Evolutionary conservation across 2,888 invertebrate genomes (phyloP), one percentile per base, ranked within the genome.

Genomic region (Caenorhabditis auriculariae): DNA sequence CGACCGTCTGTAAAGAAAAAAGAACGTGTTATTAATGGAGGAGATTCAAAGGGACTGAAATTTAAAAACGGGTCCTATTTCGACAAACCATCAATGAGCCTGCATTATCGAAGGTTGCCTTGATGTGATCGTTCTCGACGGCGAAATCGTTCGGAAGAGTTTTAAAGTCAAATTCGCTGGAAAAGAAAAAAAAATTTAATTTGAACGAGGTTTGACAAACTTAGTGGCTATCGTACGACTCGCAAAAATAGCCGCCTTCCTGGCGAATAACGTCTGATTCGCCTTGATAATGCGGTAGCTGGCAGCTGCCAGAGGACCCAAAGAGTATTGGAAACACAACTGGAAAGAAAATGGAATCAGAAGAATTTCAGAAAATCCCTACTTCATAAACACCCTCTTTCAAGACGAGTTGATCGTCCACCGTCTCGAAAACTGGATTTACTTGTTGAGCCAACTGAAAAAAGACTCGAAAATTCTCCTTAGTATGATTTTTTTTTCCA

Each of bases 61-160:
- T n/a, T n/a, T n/a, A 39, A 35, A 48, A 48, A 23, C 23, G 17
- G n/a, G 9, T 46, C 3, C 15, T 46, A 3, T 37, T 48, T 48
- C 5, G 23, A 48, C 26, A 51, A 19, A 45, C 75, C 12, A 83
- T 59, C 49, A 81, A 66, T 28, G 82, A 83, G 37, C 74, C 76
- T 15, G 51, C 58, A 5, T 38, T 51, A 32, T 65, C 65, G 42
- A 73, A 71, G n/a, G 52, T 51, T 0, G 60, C 73, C 17, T 58
- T 54, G 7, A 69, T 44, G 23, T 50, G 27, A 24, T 56, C 64
- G 42, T 67, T 71, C 21, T 55, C 45, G 32, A 73, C 32, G 5
- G 29, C 38, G 29, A 67, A 49, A n/a, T 54, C 54, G 4, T 46
- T 43, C 17, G 55, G 37, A 26, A 48, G 32, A 2, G 45, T 37